Base-by-base conservation (phyloP, 1,140 invertebrate genomes). In the Macrocentrus cingulum region DNA sequence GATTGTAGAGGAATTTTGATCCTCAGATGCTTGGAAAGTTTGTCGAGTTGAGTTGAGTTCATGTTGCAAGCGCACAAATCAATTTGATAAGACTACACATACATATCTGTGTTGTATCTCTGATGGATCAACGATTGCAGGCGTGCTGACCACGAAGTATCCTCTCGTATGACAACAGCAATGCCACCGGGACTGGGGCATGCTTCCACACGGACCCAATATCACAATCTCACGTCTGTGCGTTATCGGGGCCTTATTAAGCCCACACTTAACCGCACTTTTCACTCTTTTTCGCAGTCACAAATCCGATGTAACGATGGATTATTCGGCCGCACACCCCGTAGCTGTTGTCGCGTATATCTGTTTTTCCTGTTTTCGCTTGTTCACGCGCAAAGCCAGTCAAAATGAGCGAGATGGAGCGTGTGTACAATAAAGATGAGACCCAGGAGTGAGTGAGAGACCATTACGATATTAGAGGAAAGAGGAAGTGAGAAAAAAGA, bases 301-400 rank as follows among this genome's bases (percentile, higher is more conserved):
- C 11, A 11, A 39, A 15, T 39, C 3, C 36, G 11, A 34, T 34
- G 11, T 3, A 11, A 7, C 8, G 25, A 23, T 9, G 25, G 25
- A 32, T 16, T 19, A 37, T 36, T 42, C 19, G 20, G 19, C 18
- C 29, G 22, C 22, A 44, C 34, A 53, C 51, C 36, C 56, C 46
- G 59, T 59, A 41, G 20, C 34, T 32, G 60, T 59, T 45, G 50
- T 57, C 60, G 56, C 56, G 61, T 62, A n/a, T n/a, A 62, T 56
- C 61, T 59, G 61, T 62, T 59, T 62, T 62, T 59, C 61, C 57
- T 62, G 56, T 59, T 62, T 61, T 56, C 59, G 42, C 51, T 50
- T 46, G 42, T 60, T 58, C 60, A 61, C 46, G 54, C 54, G 60
- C 46, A 44, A 34, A 48, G 29, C 55, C 36, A 15, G 20, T 29